These are phyloP conservation scores for Montipora capitata DNA, from an alignment of 92 coral and sea anemone genomes.

Conservation along the genomic window DNA sequence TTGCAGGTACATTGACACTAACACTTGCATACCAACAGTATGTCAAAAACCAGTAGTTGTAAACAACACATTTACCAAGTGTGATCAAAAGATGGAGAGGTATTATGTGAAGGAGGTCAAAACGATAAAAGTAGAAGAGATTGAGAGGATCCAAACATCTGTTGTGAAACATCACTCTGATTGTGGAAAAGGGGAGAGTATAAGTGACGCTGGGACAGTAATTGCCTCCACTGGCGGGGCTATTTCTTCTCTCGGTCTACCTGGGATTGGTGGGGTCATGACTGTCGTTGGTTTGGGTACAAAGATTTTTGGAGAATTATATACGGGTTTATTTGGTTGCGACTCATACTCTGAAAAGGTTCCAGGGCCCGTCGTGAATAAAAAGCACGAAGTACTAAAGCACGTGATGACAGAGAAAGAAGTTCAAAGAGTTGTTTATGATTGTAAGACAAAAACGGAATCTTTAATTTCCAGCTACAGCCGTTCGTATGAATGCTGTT, in stretches of 20 bases:
- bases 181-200: too few relatives aligned
- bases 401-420: not conserved
- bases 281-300: too few relatives aligned
- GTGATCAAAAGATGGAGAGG: not conserved
- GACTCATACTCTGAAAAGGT: not conserved
- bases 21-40: slow-evolving; percentile 40
- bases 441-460: not conserved
- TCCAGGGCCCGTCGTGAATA: not conserved
- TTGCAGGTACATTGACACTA: slow-evolving; percentile 29
- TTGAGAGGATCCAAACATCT: too few relatives aligned
- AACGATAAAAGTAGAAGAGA: not conserved
- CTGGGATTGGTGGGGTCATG: too few relatives aligned
- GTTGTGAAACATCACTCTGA: too few relatives aligned
- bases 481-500: slow-evolving; percentile 35
- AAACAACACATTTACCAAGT: slow-evolving; percentile 17
- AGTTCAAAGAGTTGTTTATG: not conserved
- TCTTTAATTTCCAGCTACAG: slow-evolving; percentile 20
- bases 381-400: not conserved
- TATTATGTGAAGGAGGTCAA: too few relatives aligned
- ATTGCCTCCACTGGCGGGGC: too few relatives aligned
- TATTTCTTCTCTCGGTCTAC: too few relatives aligned
- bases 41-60: slow-evolving; percentile 16
- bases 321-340: too few relatives aligned
- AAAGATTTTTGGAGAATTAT: too few relatives aligned
- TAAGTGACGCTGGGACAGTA: too few relatives aligned